Conservation (phyloP, 2,113 vertebrate species). For the Ophiodon elongatus region DNA sequence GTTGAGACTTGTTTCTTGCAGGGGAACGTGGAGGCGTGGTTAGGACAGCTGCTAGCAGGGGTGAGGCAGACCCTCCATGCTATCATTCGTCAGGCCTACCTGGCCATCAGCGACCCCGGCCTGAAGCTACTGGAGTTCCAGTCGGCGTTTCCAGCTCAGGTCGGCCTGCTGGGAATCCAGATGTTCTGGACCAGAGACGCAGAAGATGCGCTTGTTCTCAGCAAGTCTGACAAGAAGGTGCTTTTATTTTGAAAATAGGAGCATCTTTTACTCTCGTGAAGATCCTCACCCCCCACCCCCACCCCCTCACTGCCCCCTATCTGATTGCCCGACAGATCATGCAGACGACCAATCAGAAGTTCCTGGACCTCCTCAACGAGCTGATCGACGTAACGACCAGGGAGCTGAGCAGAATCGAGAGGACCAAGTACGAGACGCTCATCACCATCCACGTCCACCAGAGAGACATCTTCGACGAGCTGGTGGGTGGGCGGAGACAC, state of each 20-base stretch:
- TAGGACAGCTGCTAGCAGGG: slow-evolving; percentile 84
- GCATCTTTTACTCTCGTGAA: neutral
- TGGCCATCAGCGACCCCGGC: slow-evolving; percentile 78
- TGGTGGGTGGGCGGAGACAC: slow-evolving; percentile 81
- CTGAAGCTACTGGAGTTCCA: slow-evolving; percentile 87
- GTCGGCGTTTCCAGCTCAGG: slow-evolving; percentile 87
- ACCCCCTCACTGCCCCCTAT: neutral
- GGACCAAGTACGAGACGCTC: slow-evolving; percentile 92
- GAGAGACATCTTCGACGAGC: slow-evolving; percentile 92
- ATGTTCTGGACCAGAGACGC: slow-evolving; percentile 93
- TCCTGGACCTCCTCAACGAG: slow-evolving; percentile 90
- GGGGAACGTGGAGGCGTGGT: slow-evolving; percentile 89
- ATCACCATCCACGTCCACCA: slow-evolving; percentile 96
- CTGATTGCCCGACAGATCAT: slow-evolving; percentile 79
- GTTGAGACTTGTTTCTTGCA: slow-evolving; percentile 39
- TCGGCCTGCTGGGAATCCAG: slow-evolving; percentile 93
- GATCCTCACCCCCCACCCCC: neutral
- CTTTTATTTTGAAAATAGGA: slow-evolving; percentile 15
- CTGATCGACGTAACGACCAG: slow-evolving; percentile 90
- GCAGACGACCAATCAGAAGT: slow-evolving; percentile 89
- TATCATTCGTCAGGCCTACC: slow-evolving; percentile 85
- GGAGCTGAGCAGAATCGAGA: slow-evolving; percentile 88
- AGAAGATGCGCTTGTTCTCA: slow-evolving; percentile 87
- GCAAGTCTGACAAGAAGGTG: slow-evolving; percentile 89
- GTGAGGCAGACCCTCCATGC: slow-evolving; percentile 86